Percentiles rank a stretch among this genome's conserved stretches.
These are phyloP conservation scores for Phyllopteryx taeniolatus DNA, from an alignment of 2,113 vertebrate genomes.

Conservation along the genomic window DNA sequence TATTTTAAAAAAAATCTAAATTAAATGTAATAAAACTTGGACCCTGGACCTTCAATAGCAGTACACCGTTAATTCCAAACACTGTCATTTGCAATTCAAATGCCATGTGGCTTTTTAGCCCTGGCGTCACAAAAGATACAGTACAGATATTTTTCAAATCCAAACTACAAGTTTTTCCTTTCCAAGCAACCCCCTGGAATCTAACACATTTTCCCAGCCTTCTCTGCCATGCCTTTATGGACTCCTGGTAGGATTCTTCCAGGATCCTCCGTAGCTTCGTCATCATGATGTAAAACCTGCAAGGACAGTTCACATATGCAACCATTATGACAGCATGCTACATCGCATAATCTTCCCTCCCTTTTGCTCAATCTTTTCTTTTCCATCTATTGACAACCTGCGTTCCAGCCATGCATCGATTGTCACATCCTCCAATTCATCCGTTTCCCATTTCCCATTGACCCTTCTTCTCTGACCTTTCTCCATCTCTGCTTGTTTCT, in stretches of 20 bases:
- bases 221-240: too few relatives aligned
- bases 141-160: not conserved
- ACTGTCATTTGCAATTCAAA: too few relatives aligned
- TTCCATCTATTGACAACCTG: conserved; percentile 14
- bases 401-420: conserved; percentile 3
- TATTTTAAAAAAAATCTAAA: not conserved
- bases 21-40: too few relatives aligned
- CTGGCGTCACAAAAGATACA: too few relatives aligned
- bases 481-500: conserved; percentile 14
- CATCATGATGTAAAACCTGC: too few relatives aligned
- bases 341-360: conserved; percentile 8
- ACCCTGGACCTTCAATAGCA: too few relatives aligned
- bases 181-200: not conserved
- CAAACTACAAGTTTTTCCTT: not conserved
- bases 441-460: not conserved
- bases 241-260: too few relatives aligned
- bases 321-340: not conserved
- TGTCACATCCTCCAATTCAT: conserved; percentile 13
- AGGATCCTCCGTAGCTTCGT: too few relatives aligned
- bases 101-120: too few relatives aligned
- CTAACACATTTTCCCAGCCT: too few relatives aligned
- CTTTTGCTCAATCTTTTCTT: not conserved
- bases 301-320: too few relatives aligned
- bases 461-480: conserved; percentile 3
- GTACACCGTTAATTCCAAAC: too few relatives aligned